Percentiles rank a stretch among this genome's conserved stretches.
Conservation (phyloP, 2,113 vertebrate species). For the Pollimyrus isidori region DNA sequence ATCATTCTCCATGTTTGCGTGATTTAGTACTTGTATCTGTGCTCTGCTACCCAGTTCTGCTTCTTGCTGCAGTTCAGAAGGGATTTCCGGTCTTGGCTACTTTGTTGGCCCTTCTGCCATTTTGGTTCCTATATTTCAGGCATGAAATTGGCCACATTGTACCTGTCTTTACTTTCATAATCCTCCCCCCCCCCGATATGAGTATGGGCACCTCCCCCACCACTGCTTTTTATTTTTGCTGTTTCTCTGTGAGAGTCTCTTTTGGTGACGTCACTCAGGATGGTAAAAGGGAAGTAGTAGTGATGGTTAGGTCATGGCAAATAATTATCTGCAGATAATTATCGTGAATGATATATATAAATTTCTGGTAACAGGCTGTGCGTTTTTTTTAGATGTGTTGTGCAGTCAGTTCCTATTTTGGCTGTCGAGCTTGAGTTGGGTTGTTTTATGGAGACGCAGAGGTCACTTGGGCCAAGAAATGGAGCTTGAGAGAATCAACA, state of each 20-base stretch:
- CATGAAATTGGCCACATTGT: not conserved
- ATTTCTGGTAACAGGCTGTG: not conserved
- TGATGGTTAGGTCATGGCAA: not conserved
- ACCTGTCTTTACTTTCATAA: not conserved
- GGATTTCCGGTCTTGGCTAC: not conserved
- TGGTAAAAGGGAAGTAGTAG: not conserved
- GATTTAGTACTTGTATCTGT: not conserved
- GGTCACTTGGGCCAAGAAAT: not conserved
- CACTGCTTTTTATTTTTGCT: not conserved
- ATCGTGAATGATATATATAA: not conserved
- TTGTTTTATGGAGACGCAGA: not conserved
- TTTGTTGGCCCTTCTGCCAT: not conserved
- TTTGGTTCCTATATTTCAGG: not conserved
- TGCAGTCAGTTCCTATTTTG: not conserved
- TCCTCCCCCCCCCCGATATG: not conserved
- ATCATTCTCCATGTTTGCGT: not conserved
- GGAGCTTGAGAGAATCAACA: not conserved
- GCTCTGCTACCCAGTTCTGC: not conserved
- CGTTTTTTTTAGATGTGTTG: not conserved
- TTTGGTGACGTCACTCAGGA: not conserved
- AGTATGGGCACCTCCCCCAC: not conserved
- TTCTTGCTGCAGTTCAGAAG: not conserved
- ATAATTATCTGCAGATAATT: not conserved
- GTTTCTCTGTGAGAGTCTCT: not conserved
- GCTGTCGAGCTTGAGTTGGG: not conserved